phyloP scores from a whole-genome alignment of 2,797 vertebrate species.

The Vespertilio murinus region DNA sequence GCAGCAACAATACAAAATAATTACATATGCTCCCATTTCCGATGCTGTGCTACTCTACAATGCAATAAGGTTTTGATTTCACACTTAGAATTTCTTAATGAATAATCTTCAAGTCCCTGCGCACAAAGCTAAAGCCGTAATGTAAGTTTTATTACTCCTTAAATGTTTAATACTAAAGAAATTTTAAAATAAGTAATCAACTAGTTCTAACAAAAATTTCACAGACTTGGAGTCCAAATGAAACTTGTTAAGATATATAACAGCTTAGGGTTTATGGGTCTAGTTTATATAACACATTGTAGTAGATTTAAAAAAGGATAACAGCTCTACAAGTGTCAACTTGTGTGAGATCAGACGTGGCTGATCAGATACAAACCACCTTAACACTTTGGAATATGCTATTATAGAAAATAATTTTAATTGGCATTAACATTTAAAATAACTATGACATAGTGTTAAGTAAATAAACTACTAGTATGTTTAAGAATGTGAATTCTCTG shows the following conservation, averaged over 20 bases:
- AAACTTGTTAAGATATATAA: neutral
- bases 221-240: neutral
- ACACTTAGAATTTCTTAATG: slow-evolving; percentile 13
- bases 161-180: slow-evolving; percentile 39
- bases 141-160: neutral
- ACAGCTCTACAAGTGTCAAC: neutral
- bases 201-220: neutral
- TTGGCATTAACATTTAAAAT: neutral
- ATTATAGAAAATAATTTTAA: neutral
- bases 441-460: neutral
- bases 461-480: neutral
- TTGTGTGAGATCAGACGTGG: neutral
- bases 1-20: slow-evolving; percentile 59
- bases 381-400: neutral
- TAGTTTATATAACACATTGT: neutral
- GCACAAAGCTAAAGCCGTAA: slow-evolving; percentile 35
- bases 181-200: neutral
- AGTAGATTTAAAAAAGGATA: neutral
- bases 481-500: neutral
- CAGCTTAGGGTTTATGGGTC: neutral
- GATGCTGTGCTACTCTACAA: neutral
- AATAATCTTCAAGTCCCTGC: neutral
- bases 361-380: neutral
- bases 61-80: slow-evolving; percentile 33
- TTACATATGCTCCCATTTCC: slow-evolving; percentile 56